Percentiles rank a stretch among this genome's conserved stretches.
Conservation (phyloP, 2,888 invertebrate genomes). For the Smittia aterrima region DNA sequence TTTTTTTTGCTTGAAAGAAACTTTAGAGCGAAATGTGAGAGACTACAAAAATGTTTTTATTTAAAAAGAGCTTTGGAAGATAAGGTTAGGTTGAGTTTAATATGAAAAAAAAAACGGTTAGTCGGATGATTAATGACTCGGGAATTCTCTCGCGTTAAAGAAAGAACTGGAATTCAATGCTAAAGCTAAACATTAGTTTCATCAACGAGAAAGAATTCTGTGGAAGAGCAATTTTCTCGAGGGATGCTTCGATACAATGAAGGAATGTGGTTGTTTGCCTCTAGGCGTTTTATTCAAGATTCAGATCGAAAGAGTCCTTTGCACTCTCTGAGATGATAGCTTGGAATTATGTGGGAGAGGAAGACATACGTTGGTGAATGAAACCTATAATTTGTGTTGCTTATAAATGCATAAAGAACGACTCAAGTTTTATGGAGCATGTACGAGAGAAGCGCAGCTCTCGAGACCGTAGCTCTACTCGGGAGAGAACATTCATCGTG, state of each 20-base stretch:
- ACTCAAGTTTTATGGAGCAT: background rate
- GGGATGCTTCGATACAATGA: background rate
- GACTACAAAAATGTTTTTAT: background rate
- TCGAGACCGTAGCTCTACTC: too few relatives aligned
- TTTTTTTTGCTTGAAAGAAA: background rate
- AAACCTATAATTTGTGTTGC: background rate
- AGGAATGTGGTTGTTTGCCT: background rate
- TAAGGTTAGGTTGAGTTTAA: background rate
- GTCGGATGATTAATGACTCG: conserved; percentile 11
- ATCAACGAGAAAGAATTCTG: background rate
- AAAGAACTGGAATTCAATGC: background rate
- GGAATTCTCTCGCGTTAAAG: background rate
- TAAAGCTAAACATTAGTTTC: background rate
- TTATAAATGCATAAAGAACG: background rate
- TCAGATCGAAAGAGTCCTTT: background rate
- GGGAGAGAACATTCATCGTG: too few relatives aligned
- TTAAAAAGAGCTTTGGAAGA: background rate
- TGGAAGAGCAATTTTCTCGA: background rate
- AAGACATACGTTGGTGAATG: background rate
- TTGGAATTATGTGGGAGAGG: background rate
- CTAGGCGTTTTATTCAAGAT: background rate
- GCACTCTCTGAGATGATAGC: background rate
- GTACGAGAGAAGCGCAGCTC: background rate
- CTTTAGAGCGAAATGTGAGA: background rate
- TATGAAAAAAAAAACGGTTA: conserved; percentile 9